Evolutionary conservation across 2,113 vertebrate genomes (phyloP).

Genomic region (Notothenia coriiceps): DNA sequence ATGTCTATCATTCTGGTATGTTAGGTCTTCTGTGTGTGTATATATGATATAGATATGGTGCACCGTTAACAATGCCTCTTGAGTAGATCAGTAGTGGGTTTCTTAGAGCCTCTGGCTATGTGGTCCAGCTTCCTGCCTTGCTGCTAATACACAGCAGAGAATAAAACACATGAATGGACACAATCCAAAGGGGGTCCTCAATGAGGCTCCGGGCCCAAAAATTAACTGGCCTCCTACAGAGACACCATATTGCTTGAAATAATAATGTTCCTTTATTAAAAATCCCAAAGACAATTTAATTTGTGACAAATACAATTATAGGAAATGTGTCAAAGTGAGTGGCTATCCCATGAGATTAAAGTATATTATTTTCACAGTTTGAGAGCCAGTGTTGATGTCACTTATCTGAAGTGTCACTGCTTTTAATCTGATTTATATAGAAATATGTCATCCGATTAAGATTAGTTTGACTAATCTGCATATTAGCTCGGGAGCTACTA

Average conservation of each 20-base stretch:
- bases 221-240: constrained; percentile 81
- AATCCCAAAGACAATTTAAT: constrained; percentile 81
- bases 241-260: constrained; percentile 84
- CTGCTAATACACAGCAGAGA: constrained; percentile 88
- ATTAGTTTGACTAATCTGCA: constrained; percentile 78
- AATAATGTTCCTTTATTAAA: constrained; percentile 78
- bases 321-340: constrained; percentile 75
- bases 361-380: constrained; percentile 71
- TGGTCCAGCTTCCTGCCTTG: constrained; percentile 87
- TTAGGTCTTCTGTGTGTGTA: constrained; percentile 27
- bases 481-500: constrained; percentile 58
- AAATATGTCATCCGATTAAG: constrained; percentile 78
- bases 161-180: constrained; percentile 90
- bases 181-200: constrained; percentile 76
- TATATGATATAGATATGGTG: constrained; percentile 81
- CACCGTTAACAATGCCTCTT: constrained; percentile 89
- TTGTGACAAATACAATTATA: constrained; percentile 75
- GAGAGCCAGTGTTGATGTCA: constrained; percentile 68
- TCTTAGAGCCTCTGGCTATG: constrained; percentile 89
- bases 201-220: constrained; percentile 71
- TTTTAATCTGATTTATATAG: constrained; percentile 83
- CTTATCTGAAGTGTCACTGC: constrained; percentile 67
- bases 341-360: constrained; percentile 72
- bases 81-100: constrained; percentile 88
- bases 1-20: constrained; percentile 51